Evolutionary conservation across 2,888 invertebrate species (phyloP), one percentile per base, ranked within the genome.

Genomic region (Hoplodrina blanda): DNA sequence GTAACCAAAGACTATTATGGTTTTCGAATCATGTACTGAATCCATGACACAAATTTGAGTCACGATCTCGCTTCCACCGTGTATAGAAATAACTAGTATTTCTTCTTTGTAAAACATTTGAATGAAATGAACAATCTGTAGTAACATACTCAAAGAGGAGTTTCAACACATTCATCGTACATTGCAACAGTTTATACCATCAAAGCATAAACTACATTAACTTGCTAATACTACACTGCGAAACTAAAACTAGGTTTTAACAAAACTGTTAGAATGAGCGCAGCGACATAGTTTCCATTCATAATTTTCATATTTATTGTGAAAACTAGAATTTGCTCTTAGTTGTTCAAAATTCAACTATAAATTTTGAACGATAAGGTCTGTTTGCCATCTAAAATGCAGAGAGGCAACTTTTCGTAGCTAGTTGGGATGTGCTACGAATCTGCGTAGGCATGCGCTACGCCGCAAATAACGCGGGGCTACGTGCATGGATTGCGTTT

Each of bases 201-300:
- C 61, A 61, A 56, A 72, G 37, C 37, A 1, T 52, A 62, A 66
- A 73, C 56, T 54, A 56, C 15, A 69, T 77, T 76, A 74, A 79
- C 65, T 73, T 52, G 44, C 53, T n/a, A n/a, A n/a, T 64, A 52
- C 13, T 37, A 33, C 20, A 37, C 8, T 63, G 59, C 62, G 52
- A 61, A 81, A 69, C 69, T 68, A 33, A 64, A 82, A 81, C 77
- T 65, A 67, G 75, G 70, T 79, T 81, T 78, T 69, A 80, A 17
- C 55, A 64, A 49, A 63, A 56, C 59, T 56, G 56, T 60, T 71
- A 20, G 71, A 66, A 81, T 56, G 54, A 56, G 37, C 52, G 63
- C 55, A 25, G 53, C 55, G 64, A 69, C 76, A 74, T 66, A 68
- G 67, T 79, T 79, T 73, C 72, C 44, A 69, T 62, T 62, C 62